phyloP scores from a whole-genome alignment of 2,888 invertebrate genomes.

The Nudaria mundana region DNA sequence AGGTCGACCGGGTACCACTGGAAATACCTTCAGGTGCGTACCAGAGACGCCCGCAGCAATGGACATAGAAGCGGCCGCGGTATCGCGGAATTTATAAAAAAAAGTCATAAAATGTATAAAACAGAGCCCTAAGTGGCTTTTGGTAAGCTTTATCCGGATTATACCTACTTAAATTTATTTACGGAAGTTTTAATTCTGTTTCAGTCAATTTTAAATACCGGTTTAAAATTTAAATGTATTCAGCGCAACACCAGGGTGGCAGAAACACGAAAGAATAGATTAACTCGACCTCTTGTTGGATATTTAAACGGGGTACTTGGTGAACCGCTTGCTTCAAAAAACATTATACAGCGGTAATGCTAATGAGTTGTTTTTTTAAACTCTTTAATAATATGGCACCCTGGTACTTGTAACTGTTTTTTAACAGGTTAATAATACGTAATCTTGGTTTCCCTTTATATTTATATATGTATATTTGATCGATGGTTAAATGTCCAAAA shows the following conservation, averaged over 20 bases:
- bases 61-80: too few relatives aligned
- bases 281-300: conserved; percentile 33
- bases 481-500: too few relatives aligned
- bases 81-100: too few relatives aligned
- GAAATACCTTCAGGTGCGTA: too few relatives aligned
- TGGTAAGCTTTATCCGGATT: too few relatives aligned
- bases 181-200: conserved; percentile 24
- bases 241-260: conserved; percentile 32
- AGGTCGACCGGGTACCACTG: too few relatives aligned
- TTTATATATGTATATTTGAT: neutral
- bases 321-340: conserved; percentile 23
- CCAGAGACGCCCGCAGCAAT: too few relatives aligned
- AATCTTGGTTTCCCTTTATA: neutral
- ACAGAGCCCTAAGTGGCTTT: too few relatives aligned
- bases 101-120: too few relatives aligned
- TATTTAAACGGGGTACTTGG: conserved; percentile 28
- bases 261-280: conserved; percentile 42
- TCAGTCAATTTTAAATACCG: conserved; percentile 15
- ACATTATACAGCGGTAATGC: conserved; percentile 44
- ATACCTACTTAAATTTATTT: conserved; percentile 18
- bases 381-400: conserved; percentile 22
- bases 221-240: conserved; percentile 36
- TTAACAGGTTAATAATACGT: conserved; percentile 13
- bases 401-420: conserved; percentile 33
- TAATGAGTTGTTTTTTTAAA: conserved; percentile 45